These are phyloP conservation scores for Uropetala carovei DNA, from an alignment of 2,888 invertebrate species.

Conservation along the genomic window DNA sequence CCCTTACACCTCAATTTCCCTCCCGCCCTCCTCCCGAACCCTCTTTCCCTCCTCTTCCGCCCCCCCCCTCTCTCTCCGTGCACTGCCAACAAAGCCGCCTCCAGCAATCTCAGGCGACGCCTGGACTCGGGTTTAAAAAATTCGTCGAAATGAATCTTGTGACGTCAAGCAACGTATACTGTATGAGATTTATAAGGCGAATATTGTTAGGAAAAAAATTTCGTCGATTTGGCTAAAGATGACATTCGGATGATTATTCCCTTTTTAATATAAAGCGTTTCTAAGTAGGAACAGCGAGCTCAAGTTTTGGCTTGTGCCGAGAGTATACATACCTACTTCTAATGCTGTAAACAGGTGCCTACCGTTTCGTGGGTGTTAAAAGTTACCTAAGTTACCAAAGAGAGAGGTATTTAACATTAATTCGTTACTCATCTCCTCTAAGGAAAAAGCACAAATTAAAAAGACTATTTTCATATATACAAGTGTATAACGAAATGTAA, in stretches of 20 bases:
- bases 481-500: too few relatives aligned
- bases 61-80: neutral
- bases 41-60: neutral
- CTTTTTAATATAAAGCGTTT: too few relatives aligned
- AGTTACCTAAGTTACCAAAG: too few relatives aligned
- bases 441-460: too few relatives aligned
- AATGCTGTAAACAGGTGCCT: too few relatives aligned
- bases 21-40: neutral
- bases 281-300: neutral
- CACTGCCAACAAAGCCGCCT: conserved; percentile 12
- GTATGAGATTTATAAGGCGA: neutral
- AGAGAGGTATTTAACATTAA: too few relatives aligned
- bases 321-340: too few relatives aligned
- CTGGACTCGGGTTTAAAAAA: conserved; percentile 11
- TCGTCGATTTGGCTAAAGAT: too few relatives aligned
- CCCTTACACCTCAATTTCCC: neutral
- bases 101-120: conserved; percentile 6
- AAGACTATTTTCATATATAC: too few relatives aligned
- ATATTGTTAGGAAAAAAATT: neutral
- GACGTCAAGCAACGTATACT: neutral
- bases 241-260: neutral
- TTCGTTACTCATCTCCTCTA: too few relatives aligned
- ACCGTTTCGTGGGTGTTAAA: too few relatives aligned
- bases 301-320: neutral
- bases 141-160: conserved; percentile 11